Conservation (phyloP, 2,797 vertebrate genomes). For the Hafferia zeledoni region DNA sequence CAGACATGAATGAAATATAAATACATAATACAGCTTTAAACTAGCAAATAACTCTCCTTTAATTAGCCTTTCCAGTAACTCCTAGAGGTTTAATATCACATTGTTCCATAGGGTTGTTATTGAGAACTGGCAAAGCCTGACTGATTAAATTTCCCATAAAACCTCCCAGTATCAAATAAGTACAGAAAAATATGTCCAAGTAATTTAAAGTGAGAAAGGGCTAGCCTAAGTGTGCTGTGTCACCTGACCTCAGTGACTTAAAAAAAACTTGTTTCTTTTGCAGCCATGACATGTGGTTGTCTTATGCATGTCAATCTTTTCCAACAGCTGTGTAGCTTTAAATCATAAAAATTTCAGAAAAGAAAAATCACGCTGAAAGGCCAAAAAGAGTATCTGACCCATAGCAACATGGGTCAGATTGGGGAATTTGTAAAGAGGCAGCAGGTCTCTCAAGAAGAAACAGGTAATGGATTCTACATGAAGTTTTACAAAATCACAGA, state of each 20-base stretch:
- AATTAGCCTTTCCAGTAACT: constrained; percentile 30
- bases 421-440: not conserved
- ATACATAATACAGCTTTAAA: not conserved
- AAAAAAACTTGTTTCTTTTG: not conserved
- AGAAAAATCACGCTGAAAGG: not conserved
- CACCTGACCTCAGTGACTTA: not conserved
- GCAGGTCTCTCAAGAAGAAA: not conserved
- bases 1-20: not conserved
- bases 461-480: not conserved
- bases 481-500: not conserved
- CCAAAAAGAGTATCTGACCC: not conserved
- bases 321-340: not conserved
- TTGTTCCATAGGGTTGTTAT: not conserved
- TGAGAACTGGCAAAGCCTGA: not conserved
- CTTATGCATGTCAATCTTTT: not conserved
- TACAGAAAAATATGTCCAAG: not conserved
- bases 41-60: not conserved
- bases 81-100: constrained; percentile 1
- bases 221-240: not conserved
- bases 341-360: not conserved
- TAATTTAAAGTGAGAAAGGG: not conserved
- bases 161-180: not conserved
- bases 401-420: not conserved
- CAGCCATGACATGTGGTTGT: not conserved
- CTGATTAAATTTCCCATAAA: constrained; percentile 22